A percentile compares a stretch with the other conserved stretches of the same genome.
These are phyloP conservation scores for Chaunax sp. DNA, from an alignment of 2,797 vertebrate species.

Conservation along the genomic window DNA sequence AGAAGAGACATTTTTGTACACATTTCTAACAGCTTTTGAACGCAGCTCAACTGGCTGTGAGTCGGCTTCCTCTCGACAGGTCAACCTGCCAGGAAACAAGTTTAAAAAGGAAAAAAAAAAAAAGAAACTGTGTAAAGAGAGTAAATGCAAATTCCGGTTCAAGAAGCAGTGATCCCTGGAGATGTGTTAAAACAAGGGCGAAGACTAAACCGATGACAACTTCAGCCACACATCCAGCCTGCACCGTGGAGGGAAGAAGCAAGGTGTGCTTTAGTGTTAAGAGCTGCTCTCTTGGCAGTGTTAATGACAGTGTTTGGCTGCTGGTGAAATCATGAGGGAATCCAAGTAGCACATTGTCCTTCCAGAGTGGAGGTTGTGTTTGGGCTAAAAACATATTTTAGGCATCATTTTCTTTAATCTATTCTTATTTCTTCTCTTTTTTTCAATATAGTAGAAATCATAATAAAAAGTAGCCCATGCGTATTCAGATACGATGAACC, in stretches of 20 bases:
- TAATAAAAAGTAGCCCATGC: not conserved
- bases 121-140: slow-evolving; percentile 51
- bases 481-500: not conserved
- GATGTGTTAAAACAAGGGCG: slow-evolving; percentile 78
- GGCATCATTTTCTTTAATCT: not conserved
- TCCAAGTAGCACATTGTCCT: slow-evolving; percentile 24
- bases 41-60: slow-evolving; percentile 65
- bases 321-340: slow-evolving; percentile 51
- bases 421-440: not conserved
- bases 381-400: not conserved
- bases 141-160: slow-evolving; percentile 76
- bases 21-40: slow-evolving; percentile 67
- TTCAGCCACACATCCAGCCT: slow-evolving; percentile 51
- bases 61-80: slow-evolving; percentile 67
- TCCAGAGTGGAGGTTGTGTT: slow-evolving; percentile 13
- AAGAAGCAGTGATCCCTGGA: slow-evolving; percentile 70
- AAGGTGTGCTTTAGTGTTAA: slow-evolving; percentile 55
- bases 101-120: slow-evolving; percentile 53
- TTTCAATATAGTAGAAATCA: not conserved
- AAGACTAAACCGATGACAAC: slow-evolving; percentile 81
- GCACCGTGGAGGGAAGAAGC: slow-evolving; percentile 39
- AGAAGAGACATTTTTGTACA: slow-evolving; percentile 63
- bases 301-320: slow-evolving; percentile 58
- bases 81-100: slow-evolving; percentile 75
- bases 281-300: slow-evolving; percentile 67